These are phyloP conservation scores for Carollia perspicillata DNA, from an alignment of 2,113 vertebrate genomes.

Conservation along the genomic window DNA sequence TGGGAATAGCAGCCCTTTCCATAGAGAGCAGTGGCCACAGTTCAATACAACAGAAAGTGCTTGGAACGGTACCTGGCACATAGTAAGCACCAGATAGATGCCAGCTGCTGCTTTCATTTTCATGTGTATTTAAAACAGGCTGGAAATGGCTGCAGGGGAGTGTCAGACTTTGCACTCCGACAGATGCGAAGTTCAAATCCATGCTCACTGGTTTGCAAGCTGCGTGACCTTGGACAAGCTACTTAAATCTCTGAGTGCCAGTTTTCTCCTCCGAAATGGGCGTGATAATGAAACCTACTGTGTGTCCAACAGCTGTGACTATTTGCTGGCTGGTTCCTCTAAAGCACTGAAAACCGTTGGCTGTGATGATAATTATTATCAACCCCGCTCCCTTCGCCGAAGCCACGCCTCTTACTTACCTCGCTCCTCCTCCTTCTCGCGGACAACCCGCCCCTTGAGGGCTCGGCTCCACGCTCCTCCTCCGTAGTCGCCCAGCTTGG, in stretches of 20 bases:
- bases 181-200: neutral
- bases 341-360: neutral
- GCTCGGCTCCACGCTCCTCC: constrained; percentile 84
- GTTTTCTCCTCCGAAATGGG: neutral
- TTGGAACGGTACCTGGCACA: neutral
- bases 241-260: neutral
- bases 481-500: constrained; percentile 82
- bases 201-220: neutral
- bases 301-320: too few relatives aligned
- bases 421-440: constrained; percentile 91
- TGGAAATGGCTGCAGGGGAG: neutral
- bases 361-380: rapidly evolving
- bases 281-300: neutral
- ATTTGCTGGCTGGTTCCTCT: neutral
- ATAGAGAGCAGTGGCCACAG: neutral
- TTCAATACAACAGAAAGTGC: neutral
- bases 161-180: neutral
- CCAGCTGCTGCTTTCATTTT: neutral
- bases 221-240: neutral
- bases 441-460: constrained; percentile 84
- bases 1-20: neutral
- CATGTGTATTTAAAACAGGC: neutral
- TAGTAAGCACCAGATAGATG: neutral
- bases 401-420: constrained; percentile 86
- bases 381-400: neutral